Percentiles rank a stretch among this genome's conserved stretches.
Conservation (phyloP, 2,888 invertebrate species). For the Myopa testacea region DNA sequence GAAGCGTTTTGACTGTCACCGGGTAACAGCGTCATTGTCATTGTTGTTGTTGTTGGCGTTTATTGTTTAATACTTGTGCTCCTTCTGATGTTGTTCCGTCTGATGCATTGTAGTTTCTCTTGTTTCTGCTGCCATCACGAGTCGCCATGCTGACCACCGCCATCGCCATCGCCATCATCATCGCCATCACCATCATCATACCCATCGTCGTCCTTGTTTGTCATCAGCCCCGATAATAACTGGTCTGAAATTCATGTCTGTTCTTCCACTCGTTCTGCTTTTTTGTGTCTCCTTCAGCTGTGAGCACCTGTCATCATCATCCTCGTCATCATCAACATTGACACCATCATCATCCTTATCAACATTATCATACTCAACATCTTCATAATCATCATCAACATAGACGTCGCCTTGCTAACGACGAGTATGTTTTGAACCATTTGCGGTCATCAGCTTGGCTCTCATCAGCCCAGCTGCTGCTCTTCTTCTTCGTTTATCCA, state of each 20-base stretch:
- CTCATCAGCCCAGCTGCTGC: not conserved
- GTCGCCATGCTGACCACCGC: not conserved
- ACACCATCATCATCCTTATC: not conserved
- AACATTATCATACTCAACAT: not conserved
- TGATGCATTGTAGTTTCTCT: not conserved
- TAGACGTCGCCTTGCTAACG: not conserved
- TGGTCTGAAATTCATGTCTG: too few species aligned
- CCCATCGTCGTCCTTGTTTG: too few species aligned
- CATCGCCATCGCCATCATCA: not conserved
- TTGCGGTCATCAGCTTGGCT: not conserved
- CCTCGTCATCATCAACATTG: too few species aligned
- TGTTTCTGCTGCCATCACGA: not conserved
- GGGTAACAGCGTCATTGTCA: conserved; percentile 16
- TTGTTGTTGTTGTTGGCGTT: conserved; percentile 16
- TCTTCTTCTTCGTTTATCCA: not conserved
- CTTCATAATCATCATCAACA: not conserved
- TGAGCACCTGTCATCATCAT: too few species aligned
- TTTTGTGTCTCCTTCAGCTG: too few species aligned
- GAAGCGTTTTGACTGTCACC: not conserved
- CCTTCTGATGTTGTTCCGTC: too few species aligned
- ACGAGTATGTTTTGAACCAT: conserved; percentile 13
- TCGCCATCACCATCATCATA: not conserved
- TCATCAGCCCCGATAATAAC: too few species aligned
- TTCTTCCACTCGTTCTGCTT: too few species aligned
- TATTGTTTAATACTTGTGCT: not conserved